Evolutionary conservation across 2,113 vertebrate species (phyloP), one percentile per base, ranked within the genome.

Genomic region (Rhabdornis inornatus): DNA sequence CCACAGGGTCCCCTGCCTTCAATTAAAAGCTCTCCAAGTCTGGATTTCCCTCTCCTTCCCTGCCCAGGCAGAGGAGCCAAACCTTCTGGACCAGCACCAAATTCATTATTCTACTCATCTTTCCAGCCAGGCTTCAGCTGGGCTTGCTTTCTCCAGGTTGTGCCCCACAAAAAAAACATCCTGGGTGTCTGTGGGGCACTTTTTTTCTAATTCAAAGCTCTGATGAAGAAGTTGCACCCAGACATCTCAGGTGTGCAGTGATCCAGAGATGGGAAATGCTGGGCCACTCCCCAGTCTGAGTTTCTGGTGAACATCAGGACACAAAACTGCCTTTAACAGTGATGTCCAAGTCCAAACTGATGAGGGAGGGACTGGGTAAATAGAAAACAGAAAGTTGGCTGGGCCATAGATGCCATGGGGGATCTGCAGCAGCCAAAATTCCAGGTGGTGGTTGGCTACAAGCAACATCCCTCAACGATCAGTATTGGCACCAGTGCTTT

Each of bases 401-500:
- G 35, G 8, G 33, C 21, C 19, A 6, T 9, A 37, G 10, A 9
- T 28, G 31, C 22, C 44, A 47, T 71, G 18, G 8, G 9, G 13
- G 18, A 25, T 18, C 9, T 10, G 2, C 3, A 37, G 20, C 31
- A 70, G 24, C 76, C 57, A 52, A 8, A 83, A n/a, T 17, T 30
- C 39, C 76, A 83, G 1, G 20, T 13, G 31, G 23, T 45, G 11
- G 7, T 0, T 82, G 65, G n/a, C 21, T 39, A 15, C 15, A 9
- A 69, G 30, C 49, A 74, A n/a, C 42, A 76, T 15, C 63, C 24
- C 68, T 72, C 18, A 42, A 31, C 7, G 4, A 13, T 15, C 52
- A 25, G 25, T 4, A 1, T 0, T 25, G 24, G 11, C 24, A 18
- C 35, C 33, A 47, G 1, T 2, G 11, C 2, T 35, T 16, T 37